Base-by-base conservation (phyloP, 2,888 invertebrate genomes). In the Anticlea derivata region DNA sequence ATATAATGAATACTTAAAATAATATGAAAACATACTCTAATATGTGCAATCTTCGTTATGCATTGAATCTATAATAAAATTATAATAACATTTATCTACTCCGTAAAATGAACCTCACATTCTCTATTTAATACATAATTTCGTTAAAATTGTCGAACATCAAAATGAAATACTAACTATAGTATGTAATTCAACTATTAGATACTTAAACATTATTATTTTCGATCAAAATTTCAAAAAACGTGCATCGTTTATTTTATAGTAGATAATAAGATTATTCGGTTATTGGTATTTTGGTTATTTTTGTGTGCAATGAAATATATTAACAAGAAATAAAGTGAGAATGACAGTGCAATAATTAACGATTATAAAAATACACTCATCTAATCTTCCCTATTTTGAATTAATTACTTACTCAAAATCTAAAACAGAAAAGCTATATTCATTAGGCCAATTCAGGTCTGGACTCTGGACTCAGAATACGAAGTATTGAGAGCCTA, bases 331-430 rank as follows among this genome's bases (percentile, higher is more conserved):
- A 47, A 47, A 47, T 37, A 20, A 35, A 33, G 10, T 51, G 39
- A 41, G n/a, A 43, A 38, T 17, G 26, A 45, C n/a, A 22, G 38
- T 44, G 50, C 35, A 39, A 23, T 33, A 22, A 39, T 48, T 46
- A 50, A 35, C 34, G 23, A 52, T 48, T 56, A 52, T 41, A 49
- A 58, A 54, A 58, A 55, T 55, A 50, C 48, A 57, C 23, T 43
- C 10, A 23, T 39, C 17, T 46, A 17, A 40, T 31, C 20, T 48
- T 60, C 67, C 70, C 59, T 66, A 73, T 34, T 70, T 73, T 73
- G 73, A 73, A 73, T 73, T 72, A 72, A 66, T 73, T 70, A 73
- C 59, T 57, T n/a, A 17, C 17, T 8, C 30, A 45, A 45, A 41
- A 37, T 29, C 1, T 17, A 31, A 29, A 13, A 34, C 13, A 17